A percentile compares a stretch with the other conserved stretches of the same genome.
phyloP scores from a whole-genome alignment of 2,113 vertebrate species.

The Isurus oxyrinchus region DNA sequence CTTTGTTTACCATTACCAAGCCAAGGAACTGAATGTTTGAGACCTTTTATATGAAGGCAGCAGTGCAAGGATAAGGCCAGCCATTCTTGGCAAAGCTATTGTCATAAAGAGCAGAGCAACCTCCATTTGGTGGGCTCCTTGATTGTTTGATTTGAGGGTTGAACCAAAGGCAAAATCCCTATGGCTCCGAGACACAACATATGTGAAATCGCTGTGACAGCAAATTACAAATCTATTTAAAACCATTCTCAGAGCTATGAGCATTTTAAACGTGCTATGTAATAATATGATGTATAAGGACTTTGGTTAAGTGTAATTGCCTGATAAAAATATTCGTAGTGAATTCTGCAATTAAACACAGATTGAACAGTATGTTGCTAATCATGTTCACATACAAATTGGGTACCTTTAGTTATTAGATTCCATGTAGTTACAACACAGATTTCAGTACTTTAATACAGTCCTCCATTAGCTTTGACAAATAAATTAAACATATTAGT shows the following conservation, averaged over 20 bases:
- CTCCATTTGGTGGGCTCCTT: neutral
- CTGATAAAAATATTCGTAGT: neutral
- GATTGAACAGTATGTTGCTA: neutral
- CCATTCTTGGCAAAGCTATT: neutral
- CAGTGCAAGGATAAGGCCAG: neutral
- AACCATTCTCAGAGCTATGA: neutral
- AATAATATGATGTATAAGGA: neutral
- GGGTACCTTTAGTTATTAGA: neutral
- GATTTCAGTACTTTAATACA: neutral
- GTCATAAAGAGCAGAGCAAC: neutral
- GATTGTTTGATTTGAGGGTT: neutral
- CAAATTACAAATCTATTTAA: neutral
- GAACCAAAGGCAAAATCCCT: neutral
- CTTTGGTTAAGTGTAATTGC: neutral
- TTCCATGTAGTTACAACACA: neutral
- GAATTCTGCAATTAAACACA: neutral
- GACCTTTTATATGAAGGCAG: neutral
- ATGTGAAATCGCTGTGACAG: neutral
- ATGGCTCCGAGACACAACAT: neutral
- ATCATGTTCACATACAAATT: neutral
- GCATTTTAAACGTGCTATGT: neutral
- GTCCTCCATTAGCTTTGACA: neutral
- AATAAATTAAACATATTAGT: neutral
- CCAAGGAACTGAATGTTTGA: neutral
- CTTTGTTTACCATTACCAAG: neutral